A percentile compares a stretch with the other conserved stretches of the same genome.
These are phyloP conservation scores for Otus sunia DNA, from an alignment of 2,113 vertebrate species.

Conservation along the genomic window DNA sequence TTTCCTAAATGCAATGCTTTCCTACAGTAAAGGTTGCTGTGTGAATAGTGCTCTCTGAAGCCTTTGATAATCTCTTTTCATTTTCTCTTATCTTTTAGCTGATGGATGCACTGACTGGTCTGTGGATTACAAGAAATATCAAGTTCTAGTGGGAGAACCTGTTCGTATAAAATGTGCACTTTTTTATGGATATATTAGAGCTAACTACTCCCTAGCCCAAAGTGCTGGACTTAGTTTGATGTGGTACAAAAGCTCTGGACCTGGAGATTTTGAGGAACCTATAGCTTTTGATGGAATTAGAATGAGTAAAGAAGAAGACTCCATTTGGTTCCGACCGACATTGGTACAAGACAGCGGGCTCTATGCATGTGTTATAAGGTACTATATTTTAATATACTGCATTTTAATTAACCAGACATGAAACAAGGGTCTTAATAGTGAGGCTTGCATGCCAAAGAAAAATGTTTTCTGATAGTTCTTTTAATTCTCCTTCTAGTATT, in stretches of 20 bases:
- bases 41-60: background rate
- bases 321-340: conserved; percentile 98
- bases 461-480: background rate
- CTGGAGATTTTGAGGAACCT: conserved; percentile 97
- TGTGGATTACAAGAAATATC: conserved; percentile 98
- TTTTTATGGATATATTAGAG: conserved; percentile 98
- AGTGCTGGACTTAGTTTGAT: conserved; percentile 96
- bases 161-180: conserved; percentile 97
- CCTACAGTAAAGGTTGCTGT: background rate
- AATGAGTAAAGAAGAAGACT: conserved; percentile 99
- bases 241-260: conserved; percentile 98
- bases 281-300: conserved; percentile 94
- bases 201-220: conserved; percentile 96
- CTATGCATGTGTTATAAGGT: conserved; percentile 97
- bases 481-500: background rate
- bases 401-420: background rate
- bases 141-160: conserved; percentile 95
- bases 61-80: background rate
- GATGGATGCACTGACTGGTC: conserved; percentile 99
- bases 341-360: conserved; percentile 93
- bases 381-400: conserved; percentile 49
- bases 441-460: background rate
- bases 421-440: background rate
- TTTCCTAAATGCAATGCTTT: background rate
- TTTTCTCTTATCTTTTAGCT: conserved; percentile 78